Evolutionary conservation across 2,888 invertebrate species (phyloP).

Genomic region (Spisula subtruncata): DNA sequence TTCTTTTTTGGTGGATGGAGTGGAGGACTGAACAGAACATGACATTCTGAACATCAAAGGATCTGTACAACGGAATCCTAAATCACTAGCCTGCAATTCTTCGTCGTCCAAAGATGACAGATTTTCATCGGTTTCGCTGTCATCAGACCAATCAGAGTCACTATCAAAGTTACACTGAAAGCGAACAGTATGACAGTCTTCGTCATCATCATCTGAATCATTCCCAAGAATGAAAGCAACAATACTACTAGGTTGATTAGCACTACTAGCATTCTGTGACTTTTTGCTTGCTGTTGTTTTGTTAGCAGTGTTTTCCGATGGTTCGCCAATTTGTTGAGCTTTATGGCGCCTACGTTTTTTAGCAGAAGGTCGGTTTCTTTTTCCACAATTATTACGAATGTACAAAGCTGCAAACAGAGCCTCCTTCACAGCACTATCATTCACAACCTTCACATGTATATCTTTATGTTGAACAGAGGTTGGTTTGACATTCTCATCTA

Average conservation of each 20-base stretch:
- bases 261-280: slow-evolving; percentile 9
- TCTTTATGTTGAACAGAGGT: background rate
- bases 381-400: slow-evolving; percentile 51
- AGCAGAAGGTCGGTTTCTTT: slow-evolving; percentile 67
- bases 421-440: slow-evolving; percentile 14
- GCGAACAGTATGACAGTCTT: slow-evolving; percentile 62
- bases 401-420: slow-evolving; percentile 54
- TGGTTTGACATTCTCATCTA: background rate
- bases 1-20: background rate
- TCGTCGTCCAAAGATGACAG: slow-evolving; percentile 49
- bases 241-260: slow-evolving; percentile 47
- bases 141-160: slow-evolving; percentile 69
- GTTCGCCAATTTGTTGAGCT: slow-evolving; percentile 49
- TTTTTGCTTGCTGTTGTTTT: slow-evolving; percentile 19
- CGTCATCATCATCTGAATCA: slow-evolving; percentile 41
- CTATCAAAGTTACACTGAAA: slow-evolving; percentile 65
- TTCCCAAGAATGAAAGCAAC: slow-evolving; percentile 74
- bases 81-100: background rate
- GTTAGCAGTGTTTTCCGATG: background rate
- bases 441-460: background rate
- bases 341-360: slow-evolving; percentile 73
- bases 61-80: slow-evolving; percentile 47
- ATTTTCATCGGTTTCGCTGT: slow-evolving; percentile 58
- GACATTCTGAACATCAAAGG: slow-evolving; percentile 60
- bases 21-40: slow-evolving; percentile 54